Conservation (phyloP, 2,113 vertebrate genomes). For the Atherinomorus stipes region DNA sequence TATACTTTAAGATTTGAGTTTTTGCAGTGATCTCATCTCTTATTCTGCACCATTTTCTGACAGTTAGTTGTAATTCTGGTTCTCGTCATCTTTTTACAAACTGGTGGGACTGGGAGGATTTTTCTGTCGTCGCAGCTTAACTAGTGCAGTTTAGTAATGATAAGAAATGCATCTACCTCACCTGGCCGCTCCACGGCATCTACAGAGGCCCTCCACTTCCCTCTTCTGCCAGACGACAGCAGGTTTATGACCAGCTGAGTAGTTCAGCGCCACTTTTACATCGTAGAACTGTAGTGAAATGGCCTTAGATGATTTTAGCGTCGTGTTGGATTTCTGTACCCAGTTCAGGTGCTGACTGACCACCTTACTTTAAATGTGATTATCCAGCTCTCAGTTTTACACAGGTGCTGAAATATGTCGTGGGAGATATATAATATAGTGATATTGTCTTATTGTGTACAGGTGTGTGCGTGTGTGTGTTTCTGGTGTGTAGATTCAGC, state of each 20-base stretch:
- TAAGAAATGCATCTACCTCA: constrained; percentile 82
- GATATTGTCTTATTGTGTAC: constrained; percentile 51
- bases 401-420: background rate
- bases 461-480: constrained; percentile 24
- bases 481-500: constrained; percentile 45
- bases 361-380: background rate
- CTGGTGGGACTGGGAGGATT: background rate
- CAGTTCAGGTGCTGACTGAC: background rate
- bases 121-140: background rate
- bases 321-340: background rate
- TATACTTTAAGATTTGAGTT: too few relatives aligned
- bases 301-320: background rate
- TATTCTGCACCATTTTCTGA: constrained; percentile 23
- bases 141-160: constrained; percentile 28
- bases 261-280: background rate
- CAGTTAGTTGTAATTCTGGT: background rate
- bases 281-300: constrained; percentile 17
- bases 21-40: constrained; percentile 25
- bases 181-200: constrained; percentile 52
- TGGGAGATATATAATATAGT: constrained; percentile 52
- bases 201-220: constrained; percentile 29
- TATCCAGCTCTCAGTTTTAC: background rate
- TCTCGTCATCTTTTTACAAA: background rate
- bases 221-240: constrained; percentile 21
- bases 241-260: constrained; percentile 12